Evolutionary conservation across 2,888 invertebrate genomes (phyloP), one percentile per base, ranked within the genome.

Genomic region (Rhopalosiphum nymphaeae): DNA sequence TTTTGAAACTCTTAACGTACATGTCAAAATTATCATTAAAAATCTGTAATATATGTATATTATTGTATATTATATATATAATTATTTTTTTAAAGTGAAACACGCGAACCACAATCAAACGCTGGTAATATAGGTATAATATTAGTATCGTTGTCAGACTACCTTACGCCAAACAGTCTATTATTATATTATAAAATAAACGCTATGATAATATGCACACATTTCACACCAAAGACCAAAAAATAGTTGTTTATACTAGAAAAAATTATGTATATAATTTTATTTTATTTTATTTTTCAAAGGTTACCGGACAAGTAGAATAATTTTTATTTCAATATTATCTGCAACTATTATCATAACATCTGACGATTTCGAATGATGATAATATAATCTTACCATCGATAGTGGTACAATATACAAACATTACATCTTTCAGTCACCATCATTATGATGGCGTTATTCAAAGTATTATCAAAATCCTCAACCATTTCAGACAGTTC

Each of bases 81-180:
- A 67, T 42, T 42, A 25, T 44, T 56, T 56, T 21, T 61, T 89
- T 13, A 2, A 16, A 44, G 3, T 16, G 26, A 4, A 49, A 42
- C 89, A 89, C 89, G 89, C 89, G 25, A 89, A 89, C 44, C 42
- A 89, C 89, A 42, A 89, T 89, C 85, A 85, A 85, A 85, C 10
- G 4, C 26, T 7, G 21, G 78, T 78, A 78, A 78, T 78, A 78
- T 21, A 36, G 36, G 21, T 36, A 78, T 78, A 42, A 42, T 78
- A 36, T 2, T 36, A 2, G 85, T 85, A 85, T 85, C 26, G 85
- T 85, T 85, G 26, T 85, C 85, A 26, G 10, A 85, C 36, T 44
- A 26, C 44, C 21, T 9, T 21, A 78, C 9, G 7, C 78, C 21
- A 36, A 78, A 78, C 21, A 36, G 78, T 36, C 36, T 36, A 42